phyloP scores from a whole-genome alignment of 2,888 invertebrate genomes.

The Papilio elwesi region DNA sequence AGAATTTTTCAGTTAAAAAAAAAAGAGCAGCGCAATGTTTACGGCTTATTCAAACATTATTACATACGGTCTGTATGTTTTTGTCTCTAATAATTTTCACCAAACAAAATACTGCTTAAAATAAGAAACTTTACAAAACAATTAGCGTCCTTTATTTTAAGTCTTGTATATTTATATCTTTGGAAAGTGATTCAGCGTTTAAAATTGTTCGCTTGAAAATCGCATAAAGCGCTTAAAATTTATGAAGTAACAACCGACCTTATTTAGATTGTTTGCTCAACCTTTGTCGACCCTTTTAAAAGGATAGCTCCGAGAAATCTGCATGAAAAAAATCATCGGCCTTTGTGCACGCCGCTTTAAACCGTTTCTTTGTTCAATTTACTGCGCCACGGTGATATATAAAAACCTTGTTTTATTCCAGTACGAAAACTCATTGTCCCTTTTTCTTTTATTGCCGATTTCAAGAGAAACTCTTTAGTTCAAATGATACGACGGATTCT shows the following conservation, averaged over 20 bases:
- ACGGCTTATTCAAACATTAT: too few species aligned
- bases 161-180: constrained; percentile 16
- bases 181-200: constrained; percentile 26
- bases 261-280: constrained; percentile 38
- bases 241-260: constrained; percentile 38
- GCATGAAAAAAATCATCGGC: constrained; percentile 30
- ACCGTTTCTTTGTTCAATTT: constrained; percentile 37
- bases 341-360: constrained; percentile 32
- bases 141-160: background rate
- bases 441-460: constrained; percentile 22
- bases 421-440: constrained; percentile 17
- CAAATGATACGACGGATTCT: background rate
- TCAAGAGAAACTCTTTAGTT: constrained; percentile 10
- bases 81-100: too few species aligned
- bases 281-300: constrained; percentile 40
- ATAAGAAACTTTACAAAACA: background rate
- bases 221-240: constrained; percentile 40
- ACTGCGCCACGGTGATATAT: constrained; percentile 17
- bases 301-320: constrained; percentile 36
- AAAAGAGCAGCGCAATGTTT: too few species aligned
- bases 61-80: too few species aligned
- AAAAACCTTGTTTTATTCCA: constrained; percentile 24
- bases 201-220: constrained; percentile 28
- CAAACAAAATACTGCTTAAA: too few species aligned
- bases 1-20: too few species aligned